Base-by-base conservation (phyloP, 2,888 invertebrate species). In the Ceriagrion tenellum region DNA sequence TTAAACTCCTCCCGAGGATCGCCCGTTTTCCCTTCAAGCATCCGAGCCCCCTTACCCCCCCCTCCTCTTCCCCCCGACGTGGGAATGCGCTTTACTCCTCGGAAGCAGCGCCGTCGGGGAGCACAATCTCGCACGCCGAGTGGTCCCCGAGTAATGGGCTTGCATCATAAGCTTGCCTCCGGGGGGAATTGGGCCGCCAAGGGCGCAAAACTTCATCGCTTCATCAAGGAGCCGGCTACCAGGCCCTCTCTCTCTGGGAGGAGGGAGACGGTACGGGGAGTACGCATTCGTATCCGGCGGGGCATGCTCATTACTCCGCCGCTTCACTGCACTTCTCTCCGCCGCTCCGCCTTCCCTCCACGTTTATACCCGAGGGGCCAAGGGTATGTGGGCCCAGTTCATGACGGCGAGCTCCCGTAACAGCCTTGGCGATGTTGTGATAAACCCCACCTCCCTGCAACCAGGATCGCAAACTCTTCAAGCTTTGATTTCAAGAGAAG, bases 101-200 rank as follows among this genome's bases (percentile, higher is more conserved):
- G n/a, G n/a, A 69, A 69, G 69, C n/a, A 12, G 69, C 69, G 26
- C n/a, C 69, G 69, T 69, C 69, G 69, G n/a, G 69, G 69, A 59
- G 59, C 20, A 23, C 18, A 69, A 69, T 69, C 69, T 20, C 69
- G 69, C 69, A 20, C 69, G n/a, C n/a, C 69, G 69, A 69, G n/a
- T 69, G n/a, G 69, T 69, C 69, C n/a, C 69, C 12, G 59, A 1
- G 59, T 59, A 59, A 59, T 59, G 16, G 59, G 59, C 59, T 69
- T 69, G 69, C n/a, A 69, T 59, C 59, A 69, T 69, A 69, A 69
- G 69, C n/a, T n/a, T n/a, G 69, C 69, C 69, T 69, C 69, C 26
- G n/a, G 69, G 69, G n/a, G 59, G 13, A 59, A n/a, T n/a, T 59
- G 12, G 59, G n/a, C n/a, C 26, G n/a, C 69, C n/a, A 69, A n/a